Base-by-base conservation (phyloP, 2,888 invertebrate species). In the Drosophila villosipedis region DNA sequence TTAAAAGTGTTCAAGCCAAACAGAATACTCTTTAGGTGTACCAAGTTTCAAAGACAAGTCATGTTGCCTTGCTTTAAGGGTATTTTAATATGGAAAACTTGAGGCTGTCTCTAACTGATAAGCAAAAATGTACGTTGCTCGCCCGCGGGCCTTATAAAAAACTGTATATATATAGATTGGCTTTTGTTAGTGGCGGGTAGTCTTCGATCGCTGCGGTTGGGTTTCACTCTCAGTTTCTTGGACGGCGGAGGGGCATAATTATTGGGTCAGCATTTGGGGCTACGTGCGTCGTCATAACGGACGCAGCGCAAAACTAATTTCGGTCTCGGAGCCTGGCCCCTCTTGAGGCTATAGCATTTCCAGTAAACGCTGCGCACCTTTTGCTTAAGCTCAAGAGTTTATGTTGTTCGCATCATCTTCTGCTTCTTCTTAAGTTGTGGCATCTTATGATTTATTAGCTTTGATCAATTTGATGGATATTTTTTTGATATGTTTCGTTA, bases 401-500 rank as follows among this genome's bases (percentile, higher is more conserved):
- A 65, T 68, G 39, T 64, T 64, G 50, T 50, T 62, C 12, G 69
- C 49, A 61, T 68, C 25, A 47, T 33, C 16, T 28, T 59, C 33
- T 69, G 39, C 37, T 59, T 50, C 64, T 49, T 37, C 58, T 63
- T 47, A 33, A 52, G 70, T 60, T 82, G 74, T 84, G 84, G 81
- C 86, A 69, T 82, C 58, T 86, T 82, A 85, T 92, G 91, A 92
- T 92, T 92, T 92, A 92, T 92, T 84, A 88, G 84, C 88, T 85
- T 91, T 91, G 90, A 92, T 92, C 91, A 92, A 84, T 91, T 91
- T 91, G 91, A 91, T 91, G 91, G 85, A 91, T 87, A 84, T 85
- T 83, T 85, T 83, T 68, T 73, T 68, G 52, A 31, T 43, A 47
- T 52, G 1, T 31, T 25, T 47, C 25, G 47, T 4, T 47, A 4